Base-by-base conservation (phyloP, 2,888 invertebrate genomes). In the Acrobasis repandana region DNA sequence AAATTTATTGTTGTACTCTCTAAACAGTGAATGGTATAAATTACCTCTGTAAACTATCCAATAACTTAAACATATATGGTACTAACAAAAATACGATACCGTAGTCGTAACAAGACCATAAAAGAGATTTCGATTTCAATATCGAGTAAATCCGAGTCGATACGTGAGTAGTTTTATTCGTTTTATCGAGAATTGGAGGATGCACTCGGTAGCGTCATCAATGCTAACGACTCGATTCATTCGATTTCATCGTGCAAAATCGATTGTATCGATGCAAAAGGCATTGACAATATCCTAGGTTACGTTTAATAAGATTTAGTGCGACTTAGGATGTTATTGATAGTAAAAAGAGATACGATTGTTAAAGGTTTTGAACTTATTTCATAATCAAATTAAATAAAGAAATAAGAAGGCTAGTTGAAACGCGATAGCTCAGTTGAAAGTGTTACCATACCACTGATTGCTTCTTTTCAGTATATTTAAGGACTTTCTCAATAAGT, bases 91-190 rank as follows among this genome's bases (percentile, higher is more conserved):
- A 5, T 52, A 11, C 34, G 33, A n/a, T 51, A 64, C 58, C 60
- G 51, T 52, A 36, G 54, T 48, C 58, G 75, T 78, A 79, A 80
- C 75, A 72, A 72, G 77, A 75, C 67, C 73, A 75, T 78, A 67
- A 71, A 74, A 67, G 71, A 51, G 68, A 73, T 73, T 73, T 75
- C 74, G 71, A 76, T 77, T 83, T 80, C 79, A 82, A 82, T 80
- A 79, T 77, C 72, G 67, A 66, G 71, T 68, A 75, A 79, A 77
- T 76, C 76, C 75, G 73, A 71, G 67, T 69, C 67, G 69, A 72
- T 75, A 71, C 73, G 68, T 70, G 69, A 81, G 81, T 79, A 80
- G 81, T 82, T 82, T 82, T 79, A 83, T 82, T 79, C 72, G 69
- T 80, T 77, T 78, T 80, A 79, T 78, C 67, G 58, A 63, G 71